Base-by-base conservation (phyloP, 2,888 invertebrate species). In the Hololepta plana region DNA sequence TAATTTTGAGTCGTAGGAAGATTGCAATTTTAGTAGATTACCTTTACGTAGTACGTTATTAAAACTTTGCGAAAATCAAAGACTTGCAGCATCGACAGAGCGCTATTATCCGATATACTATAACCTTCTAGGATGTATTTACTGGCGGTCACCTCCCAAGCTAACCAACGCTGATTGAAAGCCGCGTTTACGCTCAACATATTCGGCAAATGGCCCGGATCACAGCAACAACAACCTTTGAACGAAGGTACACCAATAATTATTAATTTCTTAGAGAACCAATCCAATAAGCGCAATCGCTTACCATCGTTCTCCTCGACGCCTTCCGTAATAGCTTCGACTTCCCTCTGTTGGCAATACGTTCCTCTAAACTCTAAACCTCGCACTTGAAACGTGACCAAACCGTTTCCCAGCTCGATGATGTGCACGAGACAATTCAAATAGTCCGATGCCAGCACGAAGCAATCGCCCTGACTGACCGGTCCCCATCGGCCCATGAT, bases 101-200 rank as follows among this genome's bases (percentile, higher is more conserved):
- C 96, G 44, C 84, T 81, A 61, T 96, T 98, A 57, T 98, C 96
- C 1, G 88, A 84, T 44, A 99, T 96, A 39, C 88, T 90, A 60
- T 99, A 98, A 0, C 96, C 98, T 57, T 98, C 96, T 14, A 99
- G 68, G 28, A 98, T 85, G 55, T 96, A 98, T 47, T 93, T 85
- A n/a, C 90, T 77, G 22, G 85, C 80, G 2, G 85, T 82, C 13
- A 88, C 88, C 59, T 93, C 90, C 95, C 95, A 96, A 1, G 95
- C 93, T 32, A 95, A 65, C 95, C 91, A 96, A 28, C 96, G 72
- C 48, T 93, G 85, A 45, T 81, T 81, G 61, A 91, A 98, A 36
- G 93, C 91, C n/a, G 95, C 88, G 55, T 96, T 96, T 27, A 91
- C 73, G 35, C 91, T 87, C 22, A 96, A 60, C 55, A 91, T 70